Evolutionary conservation across 2,888 invertebrate genomes (phyloP).

Genomic region (Drosophila prostipennis): DNA sequence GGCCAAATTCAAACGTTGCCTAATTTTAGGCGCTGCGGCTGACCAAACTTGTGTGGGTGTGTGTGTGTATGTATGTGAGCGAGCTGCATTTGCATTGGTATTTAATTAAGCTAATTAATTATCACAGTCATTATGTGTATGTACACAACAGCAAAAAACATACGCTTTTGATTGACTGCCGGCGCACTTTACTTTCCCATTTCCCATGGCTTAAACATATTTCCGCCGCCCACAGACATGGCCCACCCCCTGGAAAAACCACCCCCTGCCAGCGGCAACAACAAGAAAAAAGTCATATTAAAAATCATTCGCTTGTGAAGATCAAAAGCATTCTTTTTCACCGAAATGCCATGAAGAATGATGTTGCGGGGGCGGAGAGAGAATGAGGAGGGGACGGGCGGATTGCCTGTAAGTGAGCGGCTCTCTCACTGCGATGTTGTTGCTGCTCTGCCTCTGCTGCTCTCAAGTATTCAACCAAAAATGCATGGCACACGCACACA

Average conservation of each 20-base stretch:
- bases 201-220: slow-evolving; percentile 32
- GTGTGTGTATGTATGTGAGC: background rate
- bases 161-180: slow-evolving; percentile 64
- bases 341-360: slow-evolving; percentile 77
- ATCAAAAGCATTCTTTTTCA: slow-evolving; percentile 83
- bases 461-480: slow-evolving; percentile 74
- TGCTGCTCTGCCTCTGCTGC: slow-evolving; percentile 33
- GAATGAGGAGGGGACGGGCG: background rate
- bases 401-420: slow-evolving; percentile 55
- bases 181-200: slow-evolving; percentile 48
- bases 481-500: slow-evolving; percentile 51
- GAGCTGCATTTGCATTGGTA: slow-evolving; percentile 4
- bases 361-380: slow-evolving; percentile 46
- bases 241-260: background rate
- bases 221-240: slow-evolving; percentile 11
- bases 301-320: slow-evolving; percentile 83
- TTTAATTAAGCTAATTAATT: slow-evolving; percentile 72
- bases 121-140: slow-evolving; percentile 10
- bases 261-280: slow-evolving; percentile 15
- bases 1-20: slow-evolving; percentile 52
- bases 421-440: slow-evolving; percentile 22
- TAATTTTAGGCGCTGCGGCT: slow-evolving; percentile 62
- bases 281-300: slow-evolving; percentile 78
- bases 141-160: background rate
- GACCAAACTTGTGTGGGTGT: slow-evolving; percentile 6